These are phyloP conservation scores for Epistrophe eligans DNA, from an alignment of 2,888 invertebrate genomes.

Conservation along the genomic window DNA sequence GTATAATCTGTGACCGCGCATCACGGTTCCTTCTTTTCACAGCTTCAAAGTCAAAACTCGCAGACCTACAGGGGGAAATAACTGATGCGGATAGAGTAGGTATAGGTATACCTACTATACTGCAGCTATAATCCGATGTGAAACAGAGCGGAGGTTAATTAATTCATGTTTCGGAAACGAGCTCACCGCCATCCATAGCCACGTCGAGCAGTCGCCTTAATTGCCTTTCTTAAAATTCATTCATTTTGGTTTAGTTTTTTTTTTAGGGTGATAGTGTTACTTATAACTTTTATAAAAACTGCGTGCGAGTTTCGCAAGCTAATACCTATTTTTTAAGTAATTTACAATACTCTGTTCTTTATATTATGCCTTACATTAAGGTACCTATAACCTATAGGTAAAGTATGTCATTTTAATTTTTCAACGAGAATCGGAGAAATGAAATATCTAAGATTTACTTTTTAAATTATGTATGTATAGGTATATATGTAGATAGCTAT, in stretches of 20 bases:
- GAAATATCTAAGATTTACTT: neutral
- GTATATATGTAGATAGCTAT: too few species aligned
- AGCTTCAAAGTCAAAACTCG: conserved; percentile 1
- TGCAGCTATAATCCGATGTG: conserved; percentile 56
- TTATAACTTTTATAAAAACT: neutral
- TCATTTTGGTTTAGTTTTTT: conserved; percentile 35
- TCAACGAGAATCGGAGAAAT: conserved; percentile 39
- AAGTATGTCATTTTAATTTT: conserved; percentile 14
- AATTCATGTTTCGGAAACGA: conserved; percentile 56
- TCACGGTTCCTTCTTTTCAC: conserved; percentile 27
- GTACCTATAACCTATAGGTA: too few species aligned
- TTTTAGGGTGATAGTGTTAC: conserved; percentile 10
- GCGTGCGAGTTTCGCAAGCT: conserved; percentile 8
- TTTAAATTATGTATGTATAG: neutral
- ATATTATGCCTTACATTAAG: too few species aligned
- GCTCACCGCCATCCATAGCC: conserved; percentile 14
- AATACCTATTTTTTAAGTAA: conserved; percentile 11
- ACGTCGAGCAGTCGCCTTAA: conserved; percentile 42
- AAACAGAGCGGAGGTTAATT: conserved; percentile 71
- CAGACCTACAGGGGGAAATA: conserved; percentile 46
- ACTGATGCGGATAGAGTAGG: conserved; percentile 48
- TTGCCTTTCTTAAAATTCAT: conserved; percentile 55
- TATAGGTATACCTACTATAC: too few species aligned
- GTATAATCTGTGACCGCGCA: conserved; percentile 58
- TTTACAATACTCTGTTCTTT: conserved; percentile 11